Evolutionary conservation across 2,797 vertebrate genomes (phyloP).

Genomic region (Manis javanica): DNA sequence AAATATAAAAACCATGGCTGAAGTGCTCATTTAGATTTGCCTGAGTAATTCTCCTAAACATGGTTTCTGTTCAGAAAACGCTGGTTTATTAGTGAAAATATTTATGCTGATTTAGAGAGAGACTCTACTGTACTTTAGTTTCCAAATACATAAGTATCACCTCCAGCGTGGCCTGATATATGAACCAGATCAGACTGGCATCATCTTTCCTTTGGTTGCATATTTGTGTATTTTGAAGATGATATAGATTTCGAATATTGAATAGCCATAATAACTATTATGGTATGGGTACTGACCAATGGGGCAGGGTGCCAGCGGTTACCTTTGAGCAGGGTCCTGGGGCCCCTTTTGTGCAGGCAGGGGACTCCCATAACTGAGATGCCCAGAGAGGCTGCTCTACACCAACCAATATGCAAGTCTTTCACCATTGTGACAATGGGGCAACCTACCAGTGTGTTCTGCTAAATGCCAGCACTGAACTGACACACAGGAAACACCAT

Average conservation of each 20-base stretch:
- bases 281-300: background rate
- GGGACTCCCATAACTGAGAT: background rate
- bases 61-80: background rate
- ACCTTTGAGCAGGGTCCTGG: background rate
- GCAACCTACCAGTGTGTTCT: background rate
- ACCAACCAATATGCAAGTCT: background rate
- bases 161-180: background rate
- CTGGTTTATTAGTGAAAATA: slow-evolving; percentile 26
- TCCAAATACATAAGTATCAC: background rate
- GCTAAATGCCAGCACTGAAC: background rate
- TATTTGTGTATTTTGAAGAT: background rate
- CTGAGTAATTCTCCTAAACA: background rate
- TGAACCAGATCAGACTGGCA: background rate
- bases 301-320: background rate
- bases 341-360: background rate
- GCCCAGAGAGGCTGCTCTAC: background rate
- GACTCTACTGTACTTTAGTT: background rate
- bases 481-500: background rate
- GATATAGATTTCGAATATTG: background rate
- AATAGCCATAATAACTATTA: background rate
- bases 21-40: background rate
- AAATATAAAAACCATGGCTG: background rate
- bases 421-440: background rate
- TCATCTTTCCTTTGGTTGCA: background rate
- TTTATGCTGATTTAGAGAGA: slow-evolving; percentile 25